A percentile compares a stretch with the other conserved stretches of the same genome.
These are phyloP conservation scores for Sinhomidia bicolor DNA, from an alignment of 2,888 invertebrate species.

Conservation along the genomic window DNA sequence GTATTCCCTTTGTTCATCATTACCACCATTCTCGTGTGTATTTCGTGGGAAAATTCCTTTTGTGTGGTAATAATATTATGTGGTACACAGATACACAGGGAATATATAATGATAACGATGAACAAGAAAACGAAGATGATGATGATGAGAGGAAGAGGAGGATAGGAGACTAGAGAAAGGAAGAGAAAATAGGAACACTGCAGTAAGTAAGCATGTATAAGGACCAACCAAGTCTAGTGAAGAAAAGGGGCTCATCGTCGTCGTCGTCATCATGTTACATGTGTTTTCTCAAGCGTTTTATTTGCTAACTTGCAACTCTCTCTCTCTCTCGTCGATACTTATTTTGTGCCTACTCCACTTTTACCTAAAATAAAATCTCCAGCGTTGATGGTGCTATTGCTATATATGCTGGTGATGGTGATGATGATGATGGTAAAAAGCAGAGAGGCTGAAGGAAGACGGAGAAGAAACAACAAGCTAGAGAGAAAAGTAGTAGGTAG, in stretches of 20 bases:
- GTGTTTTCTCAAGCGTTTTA: constrained; percentile 54
- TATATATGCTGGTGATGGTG: too few species aligned
- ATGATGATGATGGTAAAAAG: too few species aligned
- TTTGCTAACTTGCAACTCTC: constrained; percentile 55
- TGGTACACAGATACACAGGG: constrained; percentile 16
- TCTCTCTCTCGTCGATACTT: not conserved
- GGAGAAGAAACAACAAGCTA: not conserved
- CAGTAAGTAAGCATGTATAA: too few species aligned
- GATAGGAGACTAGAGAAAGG: too few species aligned
- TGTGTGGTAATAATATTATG: constrained; percentile 39
- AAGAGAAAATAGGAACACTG: too few species aligned
- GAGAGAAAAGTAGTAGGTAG: not conserved
- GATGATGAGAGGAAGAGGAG: not conserved
- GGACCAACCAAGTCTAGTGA: too few species aligned
- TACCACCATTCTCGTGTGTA: constrained; percentile 3
- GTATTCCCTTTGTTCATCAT: constrained; percentile 13
- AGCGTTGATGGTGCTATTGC: not conserved
- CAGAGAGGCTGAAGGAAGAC: too few species aligned
- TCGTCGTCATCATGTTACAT: too few species aligned
- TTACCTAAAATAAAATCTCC: not conserved
- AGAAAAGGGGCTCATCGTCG: not conserved
- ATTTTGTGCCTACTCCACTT: not conserved
- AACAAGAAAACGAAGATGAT: too few species aligned
- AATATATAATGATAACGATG: constrained; percentile 7
- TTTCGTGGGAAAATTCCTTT: constrained; percentile 22